Evolutionary conservation across 1,140 invertebrate species (phyloP), one percentile per base, ranked within the genome.

Genomic region (Rhysida immarginata): DNA sequence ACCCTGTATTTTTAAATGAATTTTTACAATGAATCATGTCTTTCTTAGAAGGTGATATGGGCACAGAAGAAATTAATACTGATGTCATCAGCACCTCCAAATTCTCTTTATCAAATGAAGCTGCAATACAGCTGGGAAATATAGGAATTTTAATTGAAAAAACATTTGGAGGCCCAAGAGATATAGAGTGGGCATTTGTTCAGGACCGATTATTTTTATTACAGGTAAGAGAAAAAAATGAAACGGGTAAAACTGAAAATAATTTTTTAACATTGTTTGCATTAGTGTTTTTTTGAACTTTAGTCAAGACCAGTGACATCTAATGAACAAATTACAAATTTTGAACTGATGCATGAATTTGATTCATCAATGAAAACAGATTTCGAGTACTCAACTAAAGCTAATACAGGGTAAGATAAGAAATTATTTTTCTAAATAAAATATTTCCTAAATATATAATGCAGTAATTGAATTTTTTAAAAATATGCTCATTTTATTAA

Each of bases 261-360:
- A 41, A 41, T 2, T 20, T 53, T 48, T 23, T 48, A 23, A 48
- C 8, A 11, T 11, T 48, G 21, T 14, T 41, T 41, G 11, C 11
- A 11, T 11, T 41, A n/a, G 35, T 41, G 11, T n/a, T 11, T 41
- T 5, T 46, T 46, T 46, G 11, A 25, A 16, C 66, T 84, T n/a
- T 81, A 87, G 77, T 77, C 81, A 2, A 72, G 85, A 35, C 81
- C 82, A 1, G 79, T 87, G 26, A 87, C 85, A 1, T 78, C 78
- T 0, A 58, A 84, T 2, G 76, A 82, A 26, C 63, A 71, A 1
- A 84, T 83, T 78, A 79, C 76, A 1, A 80, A 86, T 55, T 83
- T 80, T 60, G 84, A 87, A 62, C 60, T 87, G 11, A 67, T 75
- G 1, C 83, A 85, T 64, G 84, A 88, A 66, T 72, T 82, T 59